Percentiles rank a stretch among this genome's conserved stretches.
Conservation (phyloP, 1,140 invertebrate genomes). For the Ridgeia piscesae region DNA sequence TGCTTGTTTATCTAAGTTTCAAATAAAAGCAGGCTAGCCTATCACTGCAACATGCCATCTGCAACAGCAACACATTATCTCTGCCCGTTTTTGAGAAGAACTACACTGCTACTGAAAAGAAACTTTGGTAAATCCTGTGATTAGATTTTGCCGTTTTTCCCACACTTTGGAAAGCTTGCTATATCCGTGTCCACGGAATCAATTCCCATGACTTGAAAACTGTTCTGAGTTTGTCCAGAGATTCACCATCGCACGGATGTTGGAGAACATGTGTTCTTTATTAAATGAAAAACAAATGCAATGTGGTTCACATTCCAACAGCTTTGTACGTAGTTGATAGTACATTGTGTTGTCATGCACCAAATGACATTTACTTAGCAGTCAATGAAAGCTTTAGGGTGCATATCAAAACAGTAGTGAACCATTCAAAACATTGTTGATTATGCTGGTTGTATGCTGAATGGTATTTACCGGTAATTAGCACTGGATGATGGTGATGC, state of each 20-base stretch:
- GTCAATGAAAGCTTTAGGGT: not conserved
- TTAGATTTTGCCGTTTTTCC: not conserved
- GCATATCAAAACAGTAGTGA: not conserved
- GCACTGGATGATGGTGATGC: not conserved
- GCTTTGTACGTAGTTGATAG: not conserved
- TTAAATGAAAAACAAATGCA: not conserved
- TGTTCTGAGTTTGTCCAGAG: not conserved
- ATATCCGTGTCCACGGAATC: not conserved
- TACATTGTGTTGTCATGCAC: too few species aligned
- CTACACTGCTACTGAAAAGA: not conserved
- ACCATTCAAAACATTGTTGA: not conserved
- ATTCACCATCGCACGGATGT: not conserved
- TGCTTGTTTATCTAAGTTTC: not conserved
- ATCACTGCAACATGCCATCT: not conserved
- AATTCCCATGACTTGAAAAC: not conserved
- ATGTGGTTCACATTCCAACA: not conserved
- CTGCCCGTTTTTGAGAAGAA: not conserved
- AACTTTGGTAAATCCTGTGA: not conserved
- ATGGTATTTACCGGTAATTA: conserved; percentile 13
- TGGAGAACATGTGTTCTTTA: not conserved
- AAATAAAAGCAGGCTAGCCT: not conserved
- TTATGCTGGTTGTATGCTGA: not conserved
- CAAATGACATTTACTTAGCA: not conserved
- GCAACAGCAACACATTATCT: not conserved
- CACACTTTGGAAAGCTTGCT: not conserved